Percentiles rank a stretch among this genome's conserved stretches.
phyloP scores from a whole-genome alignment of 2,888 invertebrate species.

The Villa cingulata region DNA sequence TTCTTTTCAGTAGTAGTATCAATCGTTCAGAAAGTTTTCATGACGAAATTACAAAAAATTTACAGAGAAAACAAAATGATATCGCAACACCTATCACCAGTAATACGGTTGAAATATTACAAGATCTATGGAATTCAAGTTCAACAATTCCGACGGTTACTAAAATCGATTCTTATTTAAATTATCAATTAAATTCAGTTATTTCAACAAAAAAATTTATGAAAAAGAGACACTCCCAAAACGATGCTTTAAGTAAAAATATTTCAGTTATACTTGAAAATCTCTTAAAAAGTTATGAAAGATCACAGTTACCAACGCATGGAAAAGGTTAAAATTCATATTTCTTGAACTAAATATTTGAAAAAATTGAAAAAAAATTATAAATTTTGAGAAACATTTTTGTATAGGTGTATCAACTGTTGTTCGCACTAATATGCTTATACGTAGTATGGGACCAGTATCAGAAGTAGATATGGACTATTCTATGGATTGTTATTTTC shows the following conservation, averaged over 20 bases:
- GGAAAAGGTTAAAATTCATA: conserved; percentile 50
- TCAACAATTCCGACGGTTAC: too few relatives aligned
- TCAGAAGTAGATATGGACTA: conserved; percentile 89
- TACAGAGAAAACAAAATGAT: too few relatives aligned
- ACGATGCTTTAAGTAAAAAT: conserved; percentile 65
- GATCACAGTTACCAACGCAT: conserved; percentile 78
- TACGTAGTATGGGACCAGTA: conserved; percentile 83
- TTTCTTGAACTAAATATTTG: not conserved
- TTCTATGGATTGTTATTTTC: conserved; percentile 89
- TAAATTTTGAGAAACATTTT: not conserved
- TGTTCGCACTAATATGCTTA: conserved; percentile 75
- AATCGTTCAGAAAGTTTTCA: too few relatives aligned
- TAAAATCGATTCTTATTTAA: too few relatives aligned
- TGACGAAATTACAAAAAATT: too few relatives aligned
- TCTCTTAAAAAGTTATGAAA: conserved; percentile 78
- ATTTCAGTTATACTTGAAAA: conserved; percentile 76
- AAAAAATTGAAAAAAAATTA: too few relatives aligned
- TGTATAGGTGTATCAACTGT: conserved; percentile 53
- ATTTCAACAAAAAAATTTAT: too few relatives aligned
- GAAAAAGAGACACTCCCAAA: conserved; percentile 18
- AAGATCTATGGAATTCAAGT: too few relatives aligned
- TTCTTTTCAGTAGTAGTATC: too few relatives aligned
- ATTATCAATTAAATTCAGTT: too few relatives aligned
- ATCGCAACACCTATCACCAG: too few relatives aligned
- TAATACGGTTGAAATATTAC: too few relatives aligned